Percentiles rank a stretch among this genome's conserved stretches.
Evolutionary conservation across 2,888 invertebrate species (phyloP).

Genomic region (Drosophila melanosoma): DNA sequence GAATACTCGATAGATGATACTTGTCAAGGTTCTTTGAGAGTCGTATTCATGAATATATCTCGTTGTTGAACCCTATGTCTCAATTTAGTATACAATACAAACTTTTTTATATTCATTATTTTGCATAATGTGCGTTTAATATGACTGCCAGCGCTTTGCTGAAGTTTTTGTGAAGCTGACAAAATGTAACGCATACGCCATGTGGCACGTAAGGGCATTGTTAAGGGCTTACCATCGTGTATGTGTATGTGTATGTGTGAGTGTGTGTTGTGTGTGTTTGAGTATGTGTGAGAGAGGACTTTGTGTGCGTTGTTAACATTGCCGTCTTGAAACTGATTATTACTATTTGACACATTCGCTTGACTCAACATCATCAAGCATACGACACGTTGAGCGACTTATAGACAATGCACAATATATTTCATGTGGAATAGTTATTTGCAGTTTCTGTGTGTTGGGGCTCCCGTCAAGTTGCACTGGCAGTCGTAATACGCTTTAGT

Average conservation of each 20-base stretch:
- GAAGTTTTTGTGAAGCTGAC: slow-evolving; percentile 57
- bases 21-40: slow-evolving; percentile 21
- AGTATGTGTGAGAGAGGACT: slow-evolving; percentile 12
- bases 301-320: slow-evolving; percentile 55
- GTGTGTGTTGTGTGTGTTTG: slow-evolving; percentile 2
- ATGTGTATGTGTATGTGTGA: slow-evolving; percentile 1
- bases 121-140: slow-evolving; percentile 72
- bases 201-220: slow-evolving; percentile 48
- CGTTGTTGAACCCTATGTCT: slow-evolving; percentile 40
- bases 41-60: slow-evolving; percentile 15
- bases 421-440: slow-evolving; percentile 24
- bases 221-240: slow-evolving; percentile 33
- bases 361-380: slow-evolving; percentile 59
- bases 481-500: slow-evolving; percentile 63
- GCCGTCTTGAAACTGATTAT: slow-evolving; percentile 75
- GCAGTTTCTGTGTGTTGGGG: neutral
- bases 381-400: slow-evolving; percentile 65
- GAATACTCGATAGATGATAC: neutral
- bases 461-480: slow-evolving; percentile 32
- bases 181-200: slow-evolving; percentile 68
- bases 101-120: slow-evolving; percentile 18
- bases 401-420: slow-evolving; percentile 40
- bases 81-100: slow-evolving; percentile 44
- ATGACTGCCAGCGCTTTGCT: slow-evolving; percentile 29
- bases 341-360: slow-evolving; percentile 74